Evolutionary conservation across 1,140 invertebrate genomes (phyloP).

Genomic region (Caenorhabditis brenneri): DNA sequence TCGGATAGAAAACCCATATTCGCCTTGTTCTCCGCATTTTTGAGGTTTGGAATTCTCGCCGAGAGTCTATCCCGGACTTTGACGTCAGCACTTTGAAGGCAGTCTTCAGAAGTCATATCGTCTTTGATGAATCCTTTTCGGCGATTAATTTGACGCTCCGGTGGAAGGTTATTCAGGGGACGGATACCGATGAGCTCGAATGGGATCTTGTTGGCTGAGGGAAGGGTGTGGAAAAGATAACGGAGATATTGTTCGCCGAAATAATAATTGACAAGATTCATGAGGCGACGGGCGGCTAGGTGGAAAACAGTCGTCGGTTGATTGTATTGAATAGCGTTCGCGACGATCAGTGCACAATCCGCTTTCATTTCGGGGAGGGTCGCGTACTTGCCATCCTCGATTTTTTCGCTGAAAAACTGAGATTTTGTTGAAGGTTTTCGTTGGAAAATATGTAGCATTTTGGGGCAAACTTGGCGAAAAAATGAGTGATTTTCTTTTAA

Average conservation of each 20-base stretch:
- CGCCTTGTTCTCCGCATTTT: conserved; percentile 2
- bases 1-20: conserved; percentile 39
- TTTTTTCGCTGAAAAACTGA: conserved; percentile 39
- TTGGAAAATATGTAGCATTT: no score
- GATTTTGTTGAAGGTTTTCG: background rate
- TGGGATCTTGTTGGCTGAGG: conserved; percentile 61
- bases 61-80: conserved; percentile 37
- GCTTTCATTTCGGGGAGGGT: conserved; percentile 56
- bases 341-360: conserved; percentile 61
- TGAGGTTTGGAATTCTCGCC: background rate
- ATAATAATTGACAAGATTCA: conserved; percentile 63
- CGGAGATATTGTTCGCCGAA: conserved; percentile 65
- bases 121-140: background rate
- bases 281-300: conserved; percentile 64
- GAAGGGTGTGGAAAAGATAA: conserved; percentile 65
- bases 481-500: no score
- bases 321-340: conserved; percentile 69
- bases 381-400: conserved; percentile 47
- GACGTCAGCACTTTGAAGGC: conserved; percentile 36
- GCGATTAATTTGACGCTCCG: background rate
- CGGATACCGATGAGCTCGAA: background rate
- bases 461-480: no score
- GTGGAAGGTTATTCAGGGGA: background rate
- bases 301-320: conserved; percentile 65
- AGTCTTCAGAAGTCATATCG: conserved; percentile 45